These are phyloP conservation scores for Creontiades dilutus DNA, from an alignment of 2,888 invertebrate genomes.

Conservation along the genomic window DNA sequence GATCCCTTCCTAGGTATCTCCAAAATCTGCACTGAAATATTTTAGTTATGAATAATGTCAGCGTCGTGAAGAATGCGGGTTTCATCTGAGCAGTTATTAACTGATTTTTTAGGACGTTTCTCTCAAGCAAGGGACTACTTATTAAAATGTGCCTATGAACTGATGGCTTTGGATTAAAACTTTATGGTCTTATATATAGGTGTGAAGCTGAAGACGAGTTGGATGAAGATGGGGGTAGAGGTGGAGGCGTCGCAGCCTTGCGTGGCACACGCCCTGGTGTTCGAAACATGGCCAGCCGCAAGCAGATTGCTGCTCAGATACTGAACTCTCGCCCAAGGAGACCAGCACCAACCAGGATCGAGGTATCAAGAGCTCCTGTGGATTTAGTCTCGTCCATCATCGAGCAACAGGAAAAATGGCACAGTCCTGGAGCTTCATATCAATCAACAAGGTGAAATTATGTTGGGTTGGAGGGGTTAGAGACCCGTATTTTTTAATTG, in stretches of 20 bases:
- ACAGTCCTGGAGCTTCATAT: constrained; percentile 70
- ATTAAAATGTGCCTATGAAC: no score
- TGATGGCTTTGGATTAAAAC: no score
- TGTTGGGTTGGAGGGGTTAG: no score
- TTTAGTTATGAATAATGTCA: no score
- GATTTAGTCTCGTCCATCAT: constrained; percentile 73
- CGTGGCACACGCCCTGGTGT: constrained; percentile 76
- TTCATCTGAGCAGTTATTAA: no score
- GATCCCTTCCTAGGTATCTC: no score
- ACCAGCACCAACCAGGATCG: constrained; percentile 72
- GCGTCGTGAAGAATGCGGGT: no score
- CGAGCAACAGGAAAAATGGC: constrained; percentile 73
- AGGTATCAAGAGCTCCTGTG: constrained; percentile 69
- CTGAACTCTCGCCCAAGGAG: constrained; percentile 60
- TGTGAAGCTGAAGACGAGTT: constrained; percentile 75
- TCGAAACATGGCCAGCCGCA: constrained; percentile 75
- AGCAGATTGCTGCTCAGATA: constrained; percentile 73
- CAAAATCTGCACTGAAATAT: no score
- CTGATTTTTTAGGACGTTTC: no score
- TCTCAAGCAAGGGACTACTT: no score
- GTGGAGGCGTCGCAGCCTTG: constrained; percentile 77
- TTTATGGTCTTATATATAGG: constrained; percentile 58
- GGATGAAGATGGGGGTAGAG: constrained; percentile 75
- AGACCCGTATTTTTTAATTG: no score
- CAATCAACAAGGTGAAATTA: constrained; percentile 27